Evolutionary conservation across 2,113 vertebrate species (phyloP).

Genomic region (Ailuropoda melanoleuca): DNA sequence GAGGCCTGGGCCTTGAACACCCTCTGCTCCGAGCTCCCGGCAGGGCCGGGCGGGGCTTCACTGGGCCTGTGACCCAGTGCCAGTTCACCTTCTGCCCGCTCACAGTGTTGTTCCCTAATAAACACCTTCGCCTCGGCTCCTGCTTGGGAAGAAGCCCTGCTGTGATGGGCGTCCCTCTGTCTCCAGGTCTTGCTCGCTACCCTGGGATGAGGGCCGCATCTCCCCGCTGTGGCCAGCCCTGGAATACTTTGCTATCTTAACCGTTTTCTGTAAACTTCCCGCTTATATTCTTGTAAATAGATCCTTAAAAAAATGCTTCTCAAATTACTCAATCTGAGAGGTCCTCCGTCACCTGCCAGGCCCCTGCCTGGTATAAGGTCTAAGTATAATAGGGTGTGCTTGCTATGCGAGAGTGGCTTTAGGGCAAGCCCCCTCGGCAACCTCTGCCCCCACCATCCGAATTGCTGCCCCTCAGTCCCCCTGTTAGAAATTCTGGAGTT

Average conservation of each 20-base stretch:
- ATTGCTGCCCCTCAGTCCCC: background rate
- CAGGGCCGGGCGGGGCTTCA: fast-evolving
- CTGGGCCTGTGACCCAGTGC: background rate
- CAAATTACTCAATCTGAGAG: too few species aligned
- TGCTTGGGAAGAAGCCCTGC: background rate
- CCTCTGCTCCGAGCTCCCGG: background rate
- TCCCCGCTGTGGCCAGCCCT: background rate
- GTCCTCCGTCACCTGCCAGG: background rate
- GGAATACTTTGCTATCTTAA: too few species aligned
- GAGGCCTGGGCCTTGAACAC: background rate
- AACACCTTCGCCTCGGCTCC: background rate
- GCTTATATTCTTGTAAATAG: background rate
- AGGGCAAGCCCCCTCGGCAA: background rate
- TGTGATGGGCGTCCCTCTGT: fast-evolving
- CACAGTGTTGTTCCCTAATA: background rate
- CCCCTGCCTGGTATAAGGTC: background rate
- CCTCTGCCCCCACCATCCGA: background rate
- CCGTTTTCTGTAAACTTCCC: background rate
- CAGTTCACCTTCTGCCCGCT: background rate
- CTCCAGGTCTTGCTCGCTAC: fast-evolving
- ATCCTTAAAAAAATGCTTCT: background rate
- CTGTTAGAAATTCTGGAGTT: background rate
- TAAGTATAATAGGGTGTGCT: background rate
- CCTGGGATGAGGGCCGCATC: fast-evolving
- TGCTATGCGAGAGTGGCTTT: background rate